Percentiles rank a stretch among this genome's conserved stretches.
Conservation (phyloP, 1,140 invertebrate genomes). For the Panagrolaimus sp. region DNA sequence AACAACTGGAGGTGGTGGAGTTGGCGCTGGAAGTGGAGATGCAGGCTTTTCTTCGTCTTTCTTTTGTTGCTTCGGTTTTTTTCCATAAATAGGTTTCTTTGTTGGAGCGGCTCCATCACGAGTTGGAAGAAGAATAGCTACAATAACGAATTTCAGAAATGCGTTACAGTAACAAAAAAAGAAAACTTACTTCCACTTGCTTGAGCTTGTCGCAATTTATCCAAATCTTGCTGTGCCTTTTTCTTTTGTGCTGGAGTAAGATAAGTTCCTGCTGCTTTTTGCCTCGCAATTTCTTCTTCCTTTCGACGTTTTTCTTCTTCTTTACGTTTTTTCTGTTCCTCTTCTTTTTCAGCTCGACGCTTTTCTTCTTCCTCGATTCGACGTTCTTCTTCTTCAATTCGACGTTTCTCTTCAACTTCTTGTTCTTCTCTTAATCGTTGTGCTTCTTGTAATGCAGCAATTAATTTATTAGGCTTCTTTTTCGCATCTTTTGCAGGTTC, state of each 20-base stretch:
- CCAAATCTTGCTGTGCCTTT: conserved; percentile 19
- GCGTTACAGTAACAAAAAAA: too few species aligned
- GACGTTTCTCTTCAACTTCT: conserved; percentile 13
- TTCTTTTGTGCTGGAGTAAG: conserved; percentile 44
- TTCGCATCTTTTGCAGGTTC: conserved; percentile 39
- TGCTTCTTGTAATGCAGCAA: conserved; percentile 28
- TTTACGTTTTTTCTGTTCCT: conserved; percentile 30
- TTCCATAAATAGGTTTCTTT: conserved; percentile 40
- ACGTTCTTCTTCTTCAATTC: conserved; percentile 34
- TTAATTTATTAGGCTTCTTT: conserved; percentile 26
- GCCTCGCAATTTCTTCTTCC: conserved; percentile 38
- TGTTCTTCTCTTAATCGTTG: conserved; percentile 31
- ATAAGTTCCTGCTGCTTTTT: conserved; percentile 56
- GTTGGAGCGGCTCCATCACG: conserved; percentile 20
- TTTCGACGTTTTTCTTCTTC: conserved; percentile 49
- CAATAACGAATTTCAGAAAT: too few species aligned
- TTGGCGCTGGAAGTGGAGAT: conserved; percentile 16
- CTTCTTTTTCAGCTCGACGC: conserved; percentile 23
- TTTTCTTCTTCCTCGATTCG: conserved; percentile 37
- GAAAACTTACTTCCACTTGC: conserved; percentile 41
- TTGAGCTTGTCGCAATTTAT: conserved; percentile 20
- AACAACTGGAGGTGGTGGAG: not conserved
- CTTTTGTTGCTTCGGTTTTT: conserved; percentile 16
- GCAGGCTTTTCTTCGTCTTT: conserved; percentile 20
- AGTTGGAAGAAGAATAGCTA: conserved; percentile 27